Evolutionary conservation across 2,113 vertebrate species (phyloP).

Genomic region (Chloroceryle aenea): DNA sequence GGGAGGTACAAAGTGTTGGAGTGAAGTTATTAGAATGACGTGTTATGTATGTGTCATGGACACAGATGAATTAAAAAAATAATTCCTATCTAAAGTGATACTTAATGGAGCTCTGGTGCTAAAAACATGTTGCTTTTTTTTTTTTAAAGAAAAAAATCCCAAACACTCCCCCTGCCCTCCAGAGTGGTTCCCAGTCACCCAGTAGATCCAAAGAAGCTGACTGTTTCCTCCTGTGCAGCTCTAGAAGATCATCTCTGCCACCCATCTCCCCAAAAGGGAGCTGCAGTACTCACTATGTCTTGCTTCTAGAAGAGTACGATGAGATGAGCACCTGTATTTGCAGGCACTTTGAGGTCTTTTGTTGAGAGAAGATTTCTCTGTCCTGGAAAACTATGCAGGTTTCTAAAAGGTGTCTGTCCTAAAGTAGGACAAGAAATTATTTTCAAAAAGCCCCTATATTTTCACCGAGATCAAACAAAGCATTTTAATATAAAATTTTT

Average conservation of each 20-base stretch:
- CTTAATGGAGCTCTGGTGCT: neutral
- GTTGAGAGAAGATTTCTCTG: neutral
- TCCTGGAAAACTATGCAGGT: neutral
- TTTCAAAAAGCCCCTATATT: neutral
- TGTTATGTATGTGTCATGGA: neutral
- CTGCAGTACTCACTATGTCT: neutral
- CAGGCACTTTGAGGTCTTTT: neutral
- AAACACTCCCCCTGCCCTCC: too few relatives aligned
- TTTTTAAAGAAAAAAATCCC: neutral
- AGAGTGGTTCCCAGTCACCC: neutral
- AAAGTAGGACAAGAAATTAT: neutral
- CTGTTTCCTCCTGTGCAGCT: neutral
- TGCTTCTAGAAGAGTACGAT: neutral
- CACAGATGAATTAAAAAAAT: neutral
- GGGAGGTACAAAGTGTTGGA: neutral
- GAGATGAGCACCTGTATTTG: neutral
- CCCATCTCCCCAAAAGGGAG: neutral
- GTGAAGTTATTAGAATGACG: neutral
- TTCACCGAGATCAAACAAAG: neutral
- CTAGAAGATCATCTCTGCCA: too few relatives aligned
- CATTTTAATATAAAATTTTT: neutral
- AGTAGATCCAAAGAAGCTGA: neutral
- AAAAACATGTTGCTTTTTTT: neutral
- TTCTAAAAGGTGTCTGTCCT: neutral
- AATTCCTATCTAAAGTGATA: neutral